Evolutionary conservation across 2,797 vertebrate genomes (phyloP).

Genomic region (Falco novaeseelandiae): DNA sequence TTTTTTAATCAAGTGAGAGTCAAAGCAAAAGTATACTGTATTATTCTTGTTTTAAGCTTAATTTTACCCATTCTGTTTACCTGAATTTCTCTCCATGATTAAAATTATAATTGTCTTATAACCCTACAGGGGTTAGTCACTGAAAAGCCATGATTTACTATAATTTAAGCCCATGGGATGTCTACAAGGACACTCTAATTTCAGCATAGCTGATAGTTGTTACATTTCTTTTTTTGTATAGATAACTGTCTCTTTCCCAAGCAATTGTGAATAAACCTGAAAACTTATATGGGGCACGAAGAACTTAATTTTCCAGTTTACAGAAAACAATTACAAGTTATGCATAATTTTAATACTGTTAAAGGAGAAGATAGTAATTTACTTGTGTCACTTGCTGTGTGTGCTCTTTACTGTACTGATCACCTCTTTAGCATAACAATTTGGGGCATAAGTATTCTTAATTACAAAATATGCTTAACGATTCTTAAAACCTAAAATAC

Average conservation of each 20-base stretch:
- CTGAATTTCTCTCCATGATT: not conserved
- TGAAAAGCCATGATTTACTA: not conserved
- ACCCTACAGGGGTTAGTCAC: not conserved
- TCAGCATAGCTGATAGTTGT: not conserved
- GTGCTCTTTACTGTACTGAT: not conserved
- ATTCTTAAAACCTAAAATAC: not conserved
- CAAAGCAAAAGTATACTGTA: not conserved
- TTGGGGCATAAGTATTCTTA: not conserved
- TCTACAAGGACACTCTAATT: not conserved
- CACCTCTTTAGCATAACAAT: not conserved
- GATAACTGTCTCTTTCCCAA: not conserved
- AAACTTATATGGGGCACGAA: not conserved
- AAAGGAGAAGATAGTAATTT: not conserved
- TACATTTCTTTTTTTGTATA: not conserved
- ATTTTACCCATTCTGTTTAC: not conserved
- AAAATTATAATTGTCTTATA: rapidly evolving
- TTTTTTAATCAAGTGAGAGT: not conserved
- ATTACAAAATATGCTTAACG: not conserved
- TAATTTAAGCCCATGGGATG: not conserved
- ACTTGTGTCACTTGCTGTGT: not conserved
- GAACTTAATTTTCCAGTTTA: not conserved
- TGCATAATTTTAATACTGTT: not conserved
- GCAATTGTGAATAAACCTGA: not conserved
- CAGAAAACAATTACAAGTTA: not conserved
- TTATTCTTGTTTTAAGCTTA: not conserved